Evolutionary conservation across 2,113 vertebrate species (phyloP).

Genomic region (Archilochus colubris): DNA sequence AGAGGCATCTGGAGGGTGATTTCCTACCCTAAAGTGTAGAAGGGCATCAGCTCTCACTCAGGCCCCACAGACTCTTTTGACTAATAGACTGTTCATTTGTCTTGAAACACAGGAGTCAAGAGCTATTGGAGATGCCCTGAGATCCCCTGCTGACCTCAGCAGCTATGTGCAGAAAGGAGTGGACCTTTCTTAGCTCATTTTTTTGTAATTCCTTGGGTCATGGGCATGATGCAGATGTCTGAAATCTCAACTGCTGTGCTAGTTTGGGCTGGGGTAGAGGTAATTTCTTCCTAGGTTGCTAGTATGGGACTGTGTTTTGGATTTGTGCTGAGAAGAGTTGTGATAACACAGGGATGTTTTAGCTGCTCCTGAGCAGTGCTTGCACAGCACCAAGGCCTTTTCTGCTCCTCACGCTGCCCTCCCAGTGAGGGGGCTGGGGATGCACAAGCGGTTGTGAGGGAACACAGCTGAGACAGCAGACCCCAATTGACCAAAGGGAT

Average conservation of each 20-base stretch:
- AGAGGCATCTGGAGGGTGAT: not conserved
- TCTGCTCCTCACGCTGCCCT: too few relatives aligned
- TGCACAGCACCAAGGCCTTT: too few relatives aligned
- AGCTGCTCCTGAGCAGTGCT: too few relatives aligned
- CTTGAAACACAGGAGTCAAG: not conserved
- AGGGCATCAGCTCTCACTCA: fast-evolving
- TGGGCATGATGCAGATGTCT: not conserved
- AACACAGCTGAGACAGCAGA: too few relatives aligned
- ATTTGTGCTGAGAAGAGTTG: too few relatives aligned
- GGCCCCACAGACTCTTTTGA: not conserved
- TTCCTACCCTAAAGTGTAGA: not conserved
- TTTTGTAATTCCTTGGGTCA: not conserved
- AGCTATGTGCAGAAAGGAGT: not conserved
- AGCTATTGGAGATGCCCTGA: not conserved
- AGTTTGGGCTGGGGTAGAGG: too few relatives aligned
- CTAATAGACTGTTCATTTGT: not conserved
- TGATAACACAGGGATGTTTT: too few relatives aligned
- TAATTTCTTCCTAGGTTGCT: too few relatives aligned
- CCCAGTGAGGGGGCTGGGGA: too few relatives aligned
- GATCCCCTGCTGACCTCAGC: not conserved
- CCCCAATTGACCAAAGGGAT: too few relatives aligned
- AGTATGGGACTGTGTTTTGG: too few relatives aligned
- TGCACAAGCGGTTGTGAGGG: too few relatives aligned
- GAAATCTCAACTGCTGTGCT: not conserved
- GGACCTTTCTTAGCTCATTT: not conserved